Percentiles rank a stretch among this genome's conserved stretches.
Conservation (phyloP, 2,888 invertebrate species). For the Alviniconcha strummeri region DNA sequence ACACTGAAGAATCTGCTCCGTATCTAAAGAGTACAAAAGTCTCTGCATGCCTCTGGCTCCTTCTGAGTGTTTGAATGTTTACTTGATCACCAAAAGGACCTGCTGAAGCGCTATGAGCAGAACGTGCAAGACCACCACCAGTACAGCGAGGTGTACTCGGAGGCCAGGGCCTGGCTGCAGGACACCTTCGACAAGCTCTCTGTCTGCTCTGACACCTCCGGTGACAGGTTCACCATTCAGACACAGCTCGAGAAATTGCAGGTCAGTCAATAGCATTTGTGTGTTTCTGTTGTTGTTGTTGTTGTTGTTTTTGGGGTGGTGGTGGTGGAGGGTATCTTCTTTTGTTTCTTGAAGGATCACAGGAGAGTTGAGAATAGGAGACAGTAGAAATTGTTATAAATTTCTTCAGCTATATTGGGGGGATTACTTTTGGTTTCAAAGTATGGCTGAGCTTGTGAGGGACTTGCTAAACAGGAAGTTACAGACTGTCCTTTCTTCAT, state of each 20-base stretch:
- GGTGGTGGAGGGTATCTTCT: no score
- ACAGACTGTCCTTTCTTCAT: no score
- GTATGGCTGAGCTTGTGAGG: no score
- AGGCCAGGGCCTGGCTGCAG: constrained; percentile 89
- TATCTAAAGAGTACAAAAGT: no score
- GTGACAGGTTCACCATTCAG: constrained; percentile 70
- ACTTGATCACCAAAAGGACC: constrained; percentile 52
- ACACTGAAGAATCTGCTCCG: no score
- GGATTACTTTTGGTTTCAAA: no score
- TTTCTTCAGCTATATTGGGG: no score
- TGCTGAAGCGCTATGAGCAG: constrained; percentile 77
- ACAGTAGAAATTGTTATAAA: no score
- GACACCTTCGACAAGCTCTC: constrained; percentile 88
- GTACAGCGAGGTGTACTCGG: constrained; percentile 83
- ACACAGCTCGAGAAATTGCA: constrained; percentile 67
- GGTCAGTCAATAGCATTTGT: constrained; percentile 44
- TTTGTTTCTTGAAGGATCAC: no score
- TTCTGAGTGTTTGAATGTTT: neutral
- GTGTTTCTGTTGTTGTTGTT: neutral
- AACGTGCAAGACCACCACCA: constrained; percentile 91
- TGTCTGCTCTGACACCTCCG: constrained; percentile 87
- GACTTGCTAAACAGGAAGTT: no score
- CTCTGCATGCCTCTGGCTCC: no score
- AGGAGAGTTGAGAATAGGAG: no score
- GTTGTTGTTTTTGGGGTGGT: neutral